Percentiles rank a stretch among this genome's conserved stretches.
Evolutionary conservation across 2,797 vertebrate genomes (phyloP).

Genomic region (Selene dorsalis): DNA sequence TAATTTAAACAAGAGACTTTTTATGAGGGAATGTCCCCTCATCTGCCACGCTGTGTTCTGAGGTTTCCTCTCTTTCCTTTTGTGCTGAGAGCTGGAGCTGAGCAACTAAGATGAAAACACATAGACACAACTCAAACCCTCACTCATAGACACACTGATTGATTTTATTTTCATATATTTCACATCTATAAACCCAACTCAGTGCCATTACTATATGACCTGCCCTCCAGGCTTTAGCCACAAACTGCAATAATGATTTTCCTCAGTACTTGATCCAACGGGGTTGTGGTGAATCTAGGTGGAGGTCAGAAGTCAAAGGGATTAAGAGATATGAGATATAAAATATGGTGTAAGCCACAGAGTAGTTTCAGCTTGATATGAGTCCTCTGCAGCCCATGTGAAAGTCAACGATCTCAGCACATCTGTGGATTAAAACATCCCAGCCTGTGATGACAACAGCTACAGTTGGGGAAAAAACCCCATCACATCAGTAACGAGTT

Average conservation of each 20-base stretch:
- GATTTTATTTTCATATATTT: constrained; percentile 8
- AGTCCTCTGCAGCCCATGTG: constrained; percentile 5
- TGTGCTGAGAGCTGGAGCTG: constrained; percentile 19
- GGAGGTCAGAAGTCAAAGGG: constrained; percentile 52
- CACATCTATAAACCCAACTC: not conserved
- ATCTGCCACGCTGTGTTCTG: constrained; percentile 48
- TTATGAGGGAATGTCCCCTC: constrained; percentile 61
- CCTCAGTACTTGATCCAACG: not conserved
- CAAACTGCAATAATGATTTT: constrained; percentile 12
- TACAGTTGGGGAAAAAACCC: not conserved
- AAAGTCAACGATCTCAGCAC: constrained; percentile 25
- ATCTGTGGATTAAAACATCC: constrained; percentile 42
- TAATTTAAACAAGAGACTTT: constrained; percentile 56
- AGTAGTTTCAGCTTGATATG: constrained; percentile 22
- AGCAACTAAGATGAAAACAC: not conserved
- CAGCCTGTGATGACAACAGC: constrained; percentile 19
- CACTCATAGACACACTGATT: not conserved
- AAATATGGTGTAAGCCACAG: constrained; percentile 63
- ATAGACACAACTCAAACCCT: not conserved
- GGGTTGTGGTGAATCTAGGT: constrained; percentile 43
- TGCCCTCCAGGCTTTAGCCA: constrained; percentile 21
- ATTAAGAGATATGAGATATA: constrained; percentile 59
- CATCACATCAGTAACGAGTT: constrained; percentile 19
- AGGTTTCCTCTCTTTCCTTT: constrained; percentile 23
- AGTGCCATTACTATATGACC: constrained; percentile 4